phyloP scores from a whole-genome alignment of 1,140 invertebrate species.

The Neotoxoptera formosana region DNA sequence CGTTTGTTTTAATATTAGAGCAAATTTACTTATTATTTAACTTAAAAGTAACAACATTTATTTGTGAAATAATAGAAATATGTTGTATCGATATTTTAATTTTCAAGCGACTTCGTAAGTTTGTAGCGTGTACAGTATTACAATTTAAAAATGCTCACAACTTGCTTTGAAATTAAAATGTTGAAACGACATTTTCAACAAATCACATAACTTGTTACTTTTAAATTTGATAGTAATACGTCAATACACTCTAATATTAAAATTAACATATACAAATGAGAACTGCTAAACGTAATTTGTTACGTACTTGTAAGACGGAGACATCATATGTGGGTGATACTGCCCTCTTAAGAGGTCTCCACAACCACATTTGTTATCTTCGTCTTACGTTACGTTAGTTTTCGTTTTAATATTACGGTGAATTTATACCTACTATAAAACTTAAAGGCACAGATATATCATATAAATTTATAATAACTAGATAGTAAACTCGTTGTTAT shows the following conservation, averaged over 20 bases:
- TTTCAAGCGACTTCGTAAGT: no score
- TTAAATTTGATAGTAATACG: neutral
- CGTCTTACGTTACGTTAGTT: neutral
- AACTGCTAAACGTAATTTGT: neutral
- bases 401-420: neutral
- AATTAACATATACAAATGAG: neutral
- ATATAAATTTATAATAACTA: neutral
- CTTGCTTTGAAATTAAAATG: no score
- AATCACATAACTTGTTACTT: neutral
- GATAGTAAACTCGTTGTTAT: neutral
- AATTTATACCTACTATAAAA: neutral
- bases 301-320: neutral
- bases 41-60: neutral
- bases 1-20: neutral
- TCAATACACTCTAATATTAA: neutral
- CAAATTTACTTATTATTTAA: neutral
- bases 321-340: neutral
- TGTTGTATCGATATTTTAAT: no score
- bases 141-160: no score
- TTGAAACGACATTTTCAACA: neutral
- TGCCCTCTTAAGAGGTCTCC: neutral
- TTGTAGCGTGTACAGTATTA: no score
- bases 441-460: neutral
- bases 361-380: neutral
- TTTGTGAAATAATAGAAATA: no score